Percentiles rank a stretch among this genome's conserved stretches.
phyloP scores from a whole-genome alignment of 2,888 invertebrate genomes.

The Synergus umbraculus region DNA sequence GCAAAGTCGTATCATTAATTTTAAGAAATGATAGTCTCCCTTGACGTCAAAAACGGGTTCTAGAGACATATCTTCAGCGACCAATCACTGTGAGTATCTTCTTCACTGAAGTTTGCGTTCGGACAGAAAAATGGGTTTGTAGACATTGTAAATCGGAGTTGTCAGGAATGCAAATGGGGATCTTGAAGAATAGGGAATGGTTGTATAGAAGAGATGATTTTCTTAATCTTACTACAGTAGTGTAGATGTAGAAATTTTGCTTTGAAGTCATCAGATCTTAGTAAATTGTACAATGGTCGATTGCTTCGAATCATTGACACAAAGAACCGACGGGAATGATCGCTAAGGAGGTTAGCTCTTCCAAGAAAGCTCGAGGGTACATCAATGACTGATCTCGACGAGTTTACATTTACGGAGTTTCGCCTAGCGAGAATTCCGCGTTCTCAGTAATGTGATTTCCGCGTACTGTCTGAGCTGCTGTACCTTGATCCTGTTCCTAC shows the following conservation, averaged over 20 bases:
- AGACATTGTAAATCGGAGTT: slow-evolving; percentile 30
- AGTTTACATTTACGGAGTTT: slow-evolving; percentile 69
- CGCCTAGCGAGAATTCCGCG: slow-evolving; percentile 65
- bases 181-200: background rate
- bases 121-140: background rate
- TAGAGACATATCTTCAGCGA: slow-evolving; percentile 37
- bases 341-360: slow-evolving; percentile 41
- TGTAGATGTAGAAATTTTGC: background rate
- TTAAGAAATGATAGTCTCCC: slow-evolving; percentile 34
- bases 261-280: background rate
- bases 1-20: slow-evolving; percentile 37
- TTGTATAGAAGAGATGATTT: background rate
- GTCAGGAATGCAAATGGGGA: slow-evolving; percentile 24
- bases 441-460: slow-evolving; percentile 67
- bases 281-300: slow-evolving; percentile 19
- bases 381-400: slow-evolving; percentile 65
- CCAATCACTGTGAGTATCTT: slow-evolving; percentile 15
- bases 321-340: slow-evolving; percentile 43
- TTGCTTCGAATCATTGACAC: slow-evolving; percentile 48
- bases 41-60: slow-evolving; percentile 27
- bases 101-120: background rate
- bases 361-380: slow-evolving; percentile 51
- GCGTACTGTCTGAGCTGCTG: slow-evolving; percentile 56
- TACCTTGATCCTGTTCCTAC: slow-evolving; percentile 37
- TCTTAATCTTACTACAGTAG: background rate